Evolutionary conservation across 2,113 vertebrate species (phyloP), one percentile per base, ranked within the genome.

Genomic region (Gymnogyps californianus): DNA sequence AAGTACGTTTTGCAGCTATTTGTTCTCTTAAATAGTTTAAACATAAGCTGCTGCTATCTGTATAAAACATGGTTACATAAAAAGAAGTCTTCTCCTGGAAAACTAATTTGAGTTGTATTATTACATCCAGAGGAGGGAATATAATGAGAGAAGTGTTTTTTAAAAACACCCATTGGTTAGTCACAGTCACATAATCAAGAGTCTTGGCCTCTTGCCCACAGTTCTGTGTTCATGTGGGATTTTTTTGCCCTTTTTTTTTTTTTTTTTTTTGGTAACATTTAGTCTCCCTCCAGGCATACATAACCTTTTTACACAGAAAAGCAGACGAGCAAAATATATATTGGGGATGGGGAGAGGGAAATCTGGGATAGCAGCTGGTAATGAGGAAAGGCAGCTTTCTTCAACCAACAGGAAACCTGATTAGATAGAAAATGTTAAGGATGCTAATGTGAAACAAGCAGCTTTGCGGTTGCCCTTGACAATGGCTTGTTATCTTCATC

Each of bases 1-100:
- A 96, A 95, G 90, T 83, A 42, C 93, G 70, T 94, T 93, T 86
- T 94, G 83, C 85, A 94, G 87, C 96, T 95, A 91, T 96, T 97
- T 97, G 96, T 97, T 96, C 94, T 97, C 90, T 94, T 98, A 96
- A 98, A 97, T 96, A 96, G 92, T 97, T 97, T 95, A 97, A 97
- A 79, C 71, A 32, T 86, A 91, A 93, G 93, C 83, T 95, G 89
- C 91, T 93, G 74, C 94, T 96, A 28, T 96, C 94, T 91, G 70
- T 90, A 58, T 78, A 69, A 94, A 94, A 79, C 94, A 92, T 42
- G 91, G 83, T 93, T 94, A 81, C 83, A 66, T 94, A 86, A 96
- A 95, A 77, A 92, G 87, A 74, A 83, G 83, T 93, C 95, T 88
- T 76, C 84, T 95, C 83, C 90, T 82, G 89, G 59, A 93, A 95